Conservation (phyloP, 2,888 invertebrate species). For the Nemurella pictetii region DNA sequence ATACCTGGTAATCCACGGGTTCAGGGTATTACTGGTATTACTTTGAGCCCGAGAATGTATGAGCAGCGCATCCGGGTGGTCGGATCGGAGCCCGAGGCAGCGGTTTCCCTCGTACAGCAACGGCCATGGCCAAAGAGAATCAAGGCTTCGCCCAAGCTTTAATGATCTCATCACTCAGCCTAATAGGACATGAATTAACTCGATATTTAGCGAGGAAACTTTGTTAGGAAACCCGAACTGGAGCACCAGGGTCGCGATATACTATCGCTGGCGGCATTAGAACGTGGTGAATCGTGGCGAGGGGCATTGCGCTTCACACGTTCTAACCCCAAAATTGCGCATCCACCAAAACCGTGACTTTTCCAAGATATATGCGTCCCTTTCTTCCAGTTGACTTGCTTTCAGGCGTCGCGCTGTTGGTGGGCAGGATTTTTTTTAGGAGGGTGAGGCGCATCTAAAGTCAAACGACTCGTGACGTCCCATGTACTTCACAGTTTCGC, state of each 20-base stretch:
- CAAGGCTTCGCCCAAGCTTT: neutral
- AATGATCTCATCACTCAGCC: constrained; percentile 16
- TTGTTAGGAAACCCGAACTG: neutral
- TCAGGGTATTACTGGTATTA: neutral
- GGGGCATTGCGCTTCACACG: constrained; percentile 16
- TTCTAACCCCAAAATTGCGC: constrained; percentile 18
- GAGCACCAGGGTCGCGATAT: neutral
- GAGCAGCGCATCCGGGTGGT: too few relatives aligned
- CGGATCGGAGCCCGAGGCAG: too few relatives aligned
- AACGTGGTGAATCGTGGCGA: neutral
- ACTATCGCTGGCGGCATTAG: neutral
- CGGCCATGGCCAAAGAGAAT: neutral
- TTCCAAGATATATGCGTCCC: constrained; percentile 24
- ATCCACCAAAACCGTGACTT: constrained; percentile 25
- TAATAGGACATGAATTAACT: constrained; percentile 18
- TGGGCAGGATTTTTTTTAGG: neutral
- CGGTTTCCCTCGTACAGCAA: too few relatives aligned
- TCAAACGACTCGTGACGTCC: constrained; percentile 35
- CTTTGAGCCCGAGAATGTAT: too few relatives aligned
- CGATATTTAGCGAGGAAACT: constrained; percentile 21
- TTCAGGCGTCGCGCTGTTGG: neutral
- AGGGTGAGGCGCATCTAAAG: constrained; percentile 11
- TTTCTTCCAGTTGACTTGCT: constrained; percentile 36
- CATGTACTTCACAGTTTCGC: constrained; percentile 29
- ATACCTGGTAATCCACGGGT: neutral